phyloP scores from a whole-genome alignment of 2,797 vertebrate species.

The Cephalopachus bancanus region DNA sequence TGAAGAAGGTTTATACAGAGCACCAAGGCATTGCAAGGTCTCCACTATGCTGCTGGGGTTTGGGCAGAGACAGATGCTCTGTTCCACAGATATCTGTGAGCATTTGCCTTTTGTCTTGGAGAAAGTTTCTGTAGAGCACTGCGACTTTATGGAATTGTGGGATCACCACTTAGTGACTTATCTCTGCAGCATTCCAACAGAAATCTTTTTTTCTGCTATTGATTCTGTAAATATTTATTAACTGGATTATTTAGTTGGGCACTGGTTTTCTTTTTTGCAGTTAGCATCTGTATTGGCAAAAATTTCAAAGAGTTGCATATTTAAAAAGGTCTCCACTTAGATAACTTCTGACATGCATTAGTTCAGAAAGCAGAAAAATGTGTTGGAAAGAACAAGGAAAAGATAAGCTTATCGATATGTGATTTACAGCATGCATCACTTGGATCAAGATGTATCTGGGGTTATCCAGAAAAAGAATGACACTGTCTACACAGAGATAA shows the following conservation, averaged over 20 bases:
- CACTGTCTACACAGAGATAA: not conserved
- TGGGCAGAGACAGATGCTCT: not conserved
- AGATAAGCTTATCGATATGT: not conserved
- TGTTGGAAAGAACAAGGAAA: not conserved
- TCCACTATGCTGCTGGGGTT: not conserved
- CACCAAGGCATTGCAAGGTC: not conserved
- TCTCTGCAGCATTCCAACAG: constrained; percentile 7
- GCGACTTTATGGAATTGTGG: not conserved
- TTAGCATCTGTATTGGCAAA: not conserved
- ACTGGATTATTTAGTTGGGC: constrained; percentile 27
- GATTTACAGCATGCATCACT: not conserved
- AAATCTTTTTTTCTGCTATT: constrained; percentile 1
- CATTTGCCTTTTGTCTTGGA: not conserved
- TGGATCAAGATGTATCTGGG: not conserved
- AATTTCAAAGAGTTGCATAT: not conserved
- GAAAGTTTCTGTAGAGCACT: not conserved
- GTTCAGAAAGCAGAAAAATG: not conserved
- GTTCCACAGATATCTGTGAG: not conserved
- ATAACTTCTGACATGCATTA: not conserved
- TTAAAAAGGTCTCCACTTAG: not conserved
- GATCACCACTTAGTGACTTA: not conserved
- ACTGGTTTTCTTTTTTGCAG: not conserved
- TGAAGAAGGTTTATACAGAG: not conserved
- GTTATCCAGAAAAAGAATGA: not conserved
- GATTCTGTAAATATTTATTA: constrained; percentile 68